Evolutionary conservation across 2,888 invertebrate species (phyloP).

Genomic region (Drosophila pullipes): DNA sequence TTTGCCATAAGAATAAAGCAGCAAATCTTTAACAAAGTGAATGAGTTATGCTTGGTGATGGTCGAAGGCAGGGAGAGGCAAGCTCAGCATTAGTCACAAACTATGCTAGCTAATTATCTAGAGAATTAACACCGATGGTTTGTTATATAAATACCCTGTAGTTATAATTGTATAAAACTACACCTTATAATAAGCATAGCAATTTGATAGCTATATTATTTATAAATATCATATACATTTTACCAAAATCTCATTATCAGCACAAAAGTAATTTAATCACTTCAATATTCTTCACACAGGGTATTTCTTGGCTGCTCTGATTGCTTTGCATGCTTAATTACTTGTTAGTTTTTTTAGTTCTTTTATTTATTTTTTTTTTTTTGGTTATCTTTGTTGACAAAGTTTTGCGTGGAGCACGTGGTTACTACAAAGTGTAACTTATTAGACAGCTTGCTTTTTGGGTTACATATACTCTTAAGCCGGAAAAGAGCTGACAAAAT

Average conservation of each 20-base stretch:
- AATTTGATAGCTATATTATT: neutral
- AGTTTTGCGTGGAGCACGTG: conserved; percentile 65
- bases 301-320: conserved; percentile 7
- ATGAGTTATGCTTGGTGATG: neutral
- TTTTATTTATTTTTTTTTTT: conserved; percentile 18
- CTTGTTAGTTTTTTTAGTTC: conserved; percentile 4
- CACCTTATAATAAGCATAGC: too few species aligned
- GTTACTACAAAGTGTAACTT: conserved; percentile 47
- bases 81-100: conserved; percentile 13
- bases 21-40: neutral
- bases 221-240: neutral
- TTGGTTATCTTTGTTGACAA: conserved; percentile 53
- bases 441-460: conserved; percentile 22
- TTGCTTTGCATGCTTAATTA: conserved; percentile 7
- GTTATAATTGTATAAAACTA: too few species aligned
- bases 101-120: conserved; percentile 40
- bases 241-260: neutral
- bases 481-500: conserved; percentile 47
- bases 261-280: neutral
- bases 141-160: conserved; percentile 33
- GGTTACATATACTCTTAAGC: neutral
- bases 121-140: conserved; percentile 1
- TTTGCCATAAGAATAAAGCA: neutral
- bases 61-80: neutral
- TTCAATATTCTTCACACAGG: neutral